phyloP scores from a whole-genome alignment of 1,140 invertebrate genomes.

The Drosophila neocordata region DNA sequence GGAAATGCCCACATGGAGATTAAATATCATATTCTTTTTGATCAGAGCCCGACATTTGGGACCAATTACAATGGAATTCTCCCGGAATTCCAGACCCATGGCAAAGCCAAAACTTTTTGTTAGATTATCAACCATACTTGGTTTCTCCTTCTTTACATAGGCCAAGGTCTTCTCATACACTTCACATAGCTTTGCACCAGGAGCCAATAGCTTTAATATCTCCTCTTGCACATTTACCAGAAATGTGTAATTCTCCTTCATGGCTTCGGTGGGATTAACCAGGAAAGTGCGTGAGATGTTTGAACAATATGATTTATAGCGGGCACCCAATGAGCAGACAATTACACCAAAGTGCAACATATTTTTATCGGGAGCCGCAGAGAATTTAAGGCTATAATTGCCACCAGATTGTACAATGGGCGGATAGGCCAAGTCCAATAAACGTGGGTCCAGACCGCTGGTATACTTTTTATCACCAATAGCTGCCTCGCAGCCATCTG shows the following conservation, averaged over 20 bases:
- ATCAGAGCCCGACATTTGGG: slow-evolving; percentile 92
- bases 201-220: slow-evolving; percentile 92
- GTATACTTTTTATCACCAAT: slow-evolving; percentile 97
- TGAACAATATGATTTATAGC: slow-evolving; percentile 99
- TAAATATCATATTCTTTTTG: slow-evolving; percentile 98
- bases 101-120: slow-evolving; percentile 98
- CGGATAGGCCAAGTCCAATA: slow-evolving; percentile 98
- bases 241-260: slow-evolving; percentile 96
- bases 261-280: slow-evolving; percentile 94
- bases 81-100: slow-evolving; percentile 99
- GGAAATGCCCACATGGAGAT: slow-evolving; percentile 97
- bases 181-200: slow-evolving; percentile 93
- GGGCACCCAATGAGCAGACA: slow-evolving; percentile 95
- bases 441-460: slow-evolving; percentile 91
- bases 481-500: slow-evolving; percentile 96
- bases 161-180: slow-evolving; percentile 94
- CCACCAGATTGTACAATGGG: slow-evolving; percentile 99
- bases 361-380: slow-evolving; percentile 96
- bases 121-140: slow-evolving; percentile 93
- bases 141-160: slow-evolving; percentile 94
- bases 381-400: slow-evolving; percentile 98
- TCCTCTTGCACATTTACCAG: slow-evolving; percentile 96
- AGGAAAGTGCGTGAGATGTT: slow-evolving; percentile 99
- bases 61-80: slow-evolving; percentile 95
- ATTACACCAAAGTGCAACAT: slow-evolving; percentile 98